A percentile compares a stretch with the other conserved stretches of the same genome.
phyloP scores from a whole-genome alignment of 1,140 invertebrate species.

The Neodiprion fabricii region DNA sequence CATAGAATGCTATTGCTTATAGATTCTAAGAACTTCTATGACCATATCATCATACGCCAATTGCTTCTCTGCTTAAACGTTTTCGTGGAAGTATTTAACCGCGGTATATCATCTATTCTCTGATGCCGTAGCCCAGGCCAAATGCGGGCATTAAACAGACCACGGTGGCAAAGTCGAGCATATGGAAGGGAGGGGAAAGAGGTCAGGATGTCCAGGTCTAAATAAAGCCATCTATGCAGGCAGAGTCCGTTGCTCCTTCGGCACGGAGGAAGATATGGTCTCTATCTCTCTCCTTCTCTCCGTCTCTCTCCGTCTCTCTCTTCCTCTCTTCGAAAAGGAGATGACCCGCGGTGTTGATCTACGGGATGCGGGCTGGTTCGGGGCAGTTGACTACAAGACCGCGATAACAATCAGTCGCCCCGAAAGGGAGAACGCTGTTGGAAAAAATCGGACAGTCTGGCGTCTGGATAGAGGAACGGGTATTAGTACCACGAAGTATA shows the following conservation, averaged over 20 bases:
- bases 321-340: conserved; percentile 4
- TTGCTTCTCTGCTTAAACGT: too few relatives aligned
- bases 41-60: too few relatives aligned
- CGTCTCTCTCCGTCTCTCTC: neutral
- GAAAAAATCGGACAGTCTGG: neutral
- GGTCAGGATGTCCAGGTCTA: neutral
- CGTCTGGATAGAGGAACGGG: too few relatives aligned
- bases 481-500: too few relatives aligned
- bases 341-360: too few relatives aligned
- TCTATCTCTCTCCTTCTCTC: conserved; percentile 19
- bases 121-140: too few relatives aligned
- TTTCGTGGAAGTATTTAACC: too few relatives aligned
- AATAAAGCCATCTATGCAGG: neutral
- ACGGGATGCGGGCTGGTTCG: neutral
- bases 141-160: neutral
- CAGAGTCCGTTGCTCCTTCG: too few relatives aligned
- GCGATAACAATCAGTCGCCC: conserved; percentile 1
- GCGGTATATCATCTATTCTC: too few relatives aligned
- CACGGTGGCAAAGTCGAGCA: neutral
- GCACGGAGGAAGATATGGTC: neutral
- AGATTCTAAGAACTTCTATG: too few relatives aligned
- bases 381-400: neutral
- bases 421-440: neutral
- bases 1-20: too few relatives aligned
- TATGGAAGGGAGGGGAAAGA: neutral